These are phyloP conservation scores for Chromobotia macracanthus DNA, from an alignment of 2,797 vertebrate species.

Conservation along the genomic window DNA sequence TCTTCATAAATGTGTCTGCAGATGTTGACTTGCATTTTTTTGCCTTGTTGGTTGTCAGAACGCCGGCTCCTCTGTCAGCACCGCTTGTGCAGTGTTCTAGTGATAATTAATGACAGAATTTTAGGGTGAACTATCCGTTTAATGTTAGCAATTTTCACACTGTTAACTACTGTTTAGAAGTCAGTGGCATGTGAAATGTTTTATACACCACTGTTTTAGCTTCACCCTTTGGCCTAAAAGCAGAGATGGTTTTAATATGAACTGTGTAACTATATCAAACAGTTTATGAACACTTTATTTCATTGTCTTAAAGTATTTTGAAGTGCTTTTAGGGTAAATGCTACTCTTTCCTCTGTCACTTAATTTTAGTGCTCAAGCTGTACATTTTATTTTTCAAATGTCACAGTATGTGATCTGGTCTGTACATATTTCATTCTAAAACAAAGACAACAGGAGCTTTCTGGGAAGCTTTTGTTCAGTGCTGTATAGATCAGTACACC, in stretches of 20 bases:
- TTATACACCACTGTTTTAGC: constrained; percentile 56
- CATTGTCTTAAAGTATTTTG: constrained; percentile 52
- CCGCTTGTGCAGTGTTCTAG: too few species aligned
- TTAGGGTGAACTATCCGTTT: too few species aligned
- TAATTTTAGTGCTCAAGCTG: not conserved
- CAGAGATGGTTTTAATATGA: constrained; percentile 31
- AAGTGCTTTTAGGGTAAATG: constrained; percentile 55
- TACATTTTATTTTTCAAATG: constrained; percentile 3
- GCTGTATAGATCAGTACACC: constrained; percentile 16
- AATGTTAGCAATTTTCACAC: constrained; percentile 21
- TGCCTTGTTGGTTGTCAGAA: too few species aligned
- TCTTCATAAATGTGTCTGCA: too few species aligned
- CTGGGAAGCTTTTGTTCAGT: constrained; percentile 3
- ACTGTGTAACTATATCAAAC: constrained; percentile 61
- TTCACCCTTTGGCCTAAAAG: constrained; percentile 49
- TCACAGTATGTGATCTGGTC: constrained; percentile 32
- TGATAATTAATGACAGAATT: too few species aligned
- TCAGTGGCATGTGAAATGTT: constrained; percentile 57
- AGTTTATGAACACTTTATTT: constrained; percentile 59
- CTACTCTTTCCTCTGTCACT: constrained; percentile 7
- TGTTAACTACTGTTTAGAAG: constrained; percentile 53
- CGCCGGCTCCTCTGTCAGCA: too few species aligned
- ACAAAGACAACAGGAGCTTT: not conserved
- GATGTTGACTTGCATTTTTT: too few species aligned
- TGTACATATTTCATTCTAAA: constrained; percentile 33